phyloP scores from a whole-genome alignment of 2,888 invertebrate species.

The Drosophila kanekoi region DNA sequence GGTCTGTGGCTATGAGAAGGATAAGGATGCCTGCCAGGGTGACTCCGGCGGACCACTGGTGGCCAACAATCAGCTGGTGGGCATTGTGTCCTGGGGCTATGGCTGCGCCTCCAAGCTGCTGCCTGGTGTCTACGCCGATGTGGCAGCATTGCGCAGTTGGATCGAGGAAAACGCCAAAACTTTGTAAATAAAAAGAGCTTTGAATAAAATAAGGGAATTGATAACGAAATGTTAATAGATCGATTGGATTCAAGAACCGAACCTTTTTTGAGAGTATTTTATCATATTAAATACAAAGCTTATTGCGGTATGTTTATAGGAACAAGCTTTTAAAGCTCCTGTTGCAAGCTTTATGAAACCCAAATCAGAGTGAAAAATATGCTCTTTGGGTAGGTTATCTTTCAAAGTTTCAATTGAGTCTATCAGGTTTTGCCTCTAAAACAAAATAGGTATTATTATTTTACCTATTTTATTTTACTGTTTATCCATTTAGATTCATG shows the following conservation, averaged over 20 bases:
- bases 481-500: too few relatives aligned
- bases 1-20: conserved; percentile 73
- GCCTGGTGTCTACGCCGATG: conserved; percentile 79
- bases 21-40: conserved; percentile 81
- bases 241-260: not conserved
- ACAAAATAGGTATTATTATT: too few relatives aligned
- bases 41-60: conserved; percentile 83
- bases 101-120: conserved; percentile 69
- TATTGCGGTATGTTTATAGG: not conserved
- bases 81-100: conserved; percentile 83
- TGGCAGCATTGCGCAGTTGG: conserved; percentile 65
- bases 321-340: conserved; percentile 6
- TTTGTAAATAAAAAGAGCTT: conserved; percentile 27
- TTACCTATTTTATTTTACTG: too few relatives aligned
- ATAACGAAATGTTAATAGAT: conserved; percentile 3
- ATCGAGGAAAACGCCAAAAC: conserved; percentile 43
- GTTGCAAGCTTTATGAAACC: not conserved
- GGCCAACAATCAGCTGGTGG: conserved; percentile 63
- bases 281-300: not conserved
- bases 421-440: too few relatives aligned
- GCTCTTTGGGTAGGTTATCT: not conserved
- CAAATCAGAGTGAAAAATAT: not conserved
- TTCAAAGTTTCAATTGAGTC: too few relatives aligned
- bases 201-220: not conserved
- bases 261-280: conserved; percentile 1